Evolutionary conservation across 2,113 vertebrate species (phyloP).

Genomic region (Pituophis catenifer): DNA sequence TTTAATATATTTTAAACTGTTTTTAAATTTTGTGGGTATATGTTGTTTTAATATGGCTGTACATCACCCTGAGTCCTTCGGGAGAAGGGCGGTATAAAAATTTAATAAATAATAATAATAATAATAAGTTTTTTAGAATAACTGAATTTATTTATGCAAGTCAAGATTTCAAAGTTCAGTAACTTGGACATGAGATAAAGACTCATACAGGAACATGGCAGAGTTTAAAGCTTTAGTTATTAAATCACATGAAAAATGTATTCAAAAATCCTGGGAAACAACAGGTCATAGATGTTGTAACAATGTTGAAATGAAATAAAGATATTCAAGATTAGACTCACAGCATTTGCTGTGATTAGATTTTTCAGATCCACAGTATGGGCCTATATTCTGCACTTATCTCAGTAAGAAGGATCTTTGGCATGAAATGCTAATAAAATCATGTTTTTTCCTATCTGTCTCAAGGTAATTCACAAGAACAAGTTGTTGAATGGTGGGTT

Average conservation of each 20-base stretch:
- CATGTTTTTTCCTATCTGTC: not conserved
- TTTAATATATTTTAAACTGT: too few relatives aligned
- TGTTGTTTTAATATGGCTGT: too few relatives aligned
- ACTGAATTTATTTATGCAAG: not conserved
- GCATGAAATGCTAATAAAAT: not conserved
- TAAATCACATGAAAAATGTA: not conserved
- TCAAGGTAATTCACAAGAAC: not conserved
- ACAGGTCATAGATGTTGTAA: not conserved
- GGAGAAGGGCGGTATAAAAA: too few relatives aligned
- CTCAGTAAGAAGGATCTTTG: not conserved
- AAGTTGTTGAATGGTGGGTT: not conserved
- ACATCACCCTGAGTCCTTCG: too few relatives aligned
- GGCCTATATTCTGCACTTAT: not conserved
- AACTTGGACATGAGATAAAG: not conserved
- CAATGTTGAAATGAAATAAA: not conserved
- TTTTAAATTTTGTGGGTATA: too few relatives aligned
- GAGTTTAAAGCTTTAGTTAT: not conserved
- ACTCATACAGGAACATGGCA: not conserved
- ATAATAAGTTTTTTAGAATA: not conserved
- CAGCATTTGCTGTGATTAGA: not conserved
- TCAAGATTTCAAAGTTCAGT: not conserved
- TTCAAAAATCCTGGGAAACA: not conserved
- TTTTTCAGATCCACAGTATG: not conserved
- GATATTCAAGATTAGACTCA: not conserved
- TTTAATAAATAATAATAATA: too few relatives aligned